Base-by-base conservation (phyloP, 1,140 invertebrate genomes). In the Chironomus striatipennis region DNA sequence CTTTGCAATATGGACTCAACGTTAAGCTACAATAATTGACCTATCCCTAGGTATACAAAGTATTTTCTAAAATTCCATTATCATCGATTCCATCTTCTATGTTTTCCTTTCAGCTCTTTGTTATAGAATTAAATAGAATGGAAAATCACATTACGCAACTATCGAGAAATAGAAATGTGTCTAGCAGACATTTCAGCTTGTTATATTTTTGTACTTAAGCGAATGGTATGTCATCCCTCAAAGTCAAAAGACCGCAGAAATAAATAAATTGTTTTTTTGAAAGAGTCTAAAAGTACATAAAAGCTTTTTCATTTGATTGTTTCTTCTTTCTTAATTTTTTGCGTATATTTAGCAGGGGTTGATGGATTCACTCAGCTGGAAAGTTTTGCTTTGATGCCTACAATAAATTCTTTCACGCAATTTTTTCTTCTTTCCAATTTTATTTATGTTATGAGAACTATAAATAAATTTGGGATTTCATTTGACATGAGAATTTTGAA, bases 201-300 rank as follows among this genome's bases (percentile, higher is more conserved):
- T n/a, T n/a, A 57, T 34, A 34, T 15, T 57, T 57, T 57, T 15
- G 12, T 57, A n/a, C 47, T 4, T 34, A 2, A 34, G 24, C 24
- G 5, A 34, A 34, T 34, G 24, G 12, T 57, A 57, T 57, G 47
- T 57, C 47, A 57, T 15, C 47, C 47, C 4, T 57, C 47, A 57
- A 57, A 57, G 47, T 57, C 47, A 57, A 57, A 57, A 10, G 7
- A 5, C n/a, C 47, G 10, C 47, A 57, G 5, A 57, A 57, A 57
- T 57, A 57, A n/a, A 15, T 15, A 12, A 12, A 57, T 57, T 34
- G 24, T 34, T 34, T 34, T 34, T 34, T 34, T 57, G 47, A 57
- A 57, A 57, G 12, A 57, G 47, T 12, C 47, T n/a, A 57, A n/a
- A 57, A 57, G 47, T 57, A n/a, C 47, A 57, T 57, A 57, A 57